Evolutionary conservation across 2,797 vertebrate genomes (phyloP).

Genomic region (Sciaenops ocellatus): DNA sequence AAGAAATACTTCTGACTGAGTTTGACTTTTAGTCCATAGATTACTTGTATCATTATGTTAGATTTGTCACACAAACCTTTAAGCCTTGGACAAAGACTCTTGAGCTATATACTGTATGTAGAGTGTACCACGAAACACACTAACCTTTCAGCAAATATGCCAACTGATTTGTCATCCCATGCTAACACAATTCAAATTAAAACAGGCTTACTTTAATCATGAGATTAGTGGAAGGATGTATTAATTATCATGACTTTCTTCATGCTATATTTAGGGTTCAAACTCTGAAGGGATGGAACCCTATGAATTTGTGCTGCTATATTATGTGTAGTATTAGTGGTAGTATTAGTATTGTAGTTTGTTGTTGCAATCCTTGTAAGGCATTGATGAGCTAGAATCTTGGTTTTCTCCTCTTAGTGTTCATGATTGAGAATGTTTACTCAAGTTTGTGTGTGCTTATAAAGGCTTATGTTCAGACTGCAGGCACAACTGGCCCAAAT

Average conservation of each 20-base stretch:
- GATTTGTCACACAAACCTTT: slow-evolving; percentile 8
- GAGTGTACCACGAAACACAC: neutral
- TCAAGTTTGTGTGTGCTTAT: neutral
- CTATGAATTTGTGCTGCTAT: too few species aligned
- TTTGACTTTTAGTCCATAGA: slow-evolving; percentile 7
- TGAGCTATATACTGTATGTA: neutral
- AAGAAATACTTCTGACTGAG: neutral
- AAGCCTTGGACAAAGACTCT: slow-evolving; percentile 6
- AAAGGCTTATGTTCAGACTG: neutral
- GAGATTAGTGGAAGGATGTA: neutral
- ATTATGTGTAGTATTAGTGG: too few species aligned
- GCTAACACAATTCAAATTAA: neutral
- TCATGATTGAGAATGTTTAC: neutral
- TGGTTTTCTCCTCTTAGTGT: neutral
- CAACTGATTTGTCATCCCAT: neutral
- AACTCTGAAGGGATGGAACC: too few species aligned
- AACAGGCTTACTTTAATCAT: neutral
- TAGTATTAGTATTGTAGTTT: neutral
- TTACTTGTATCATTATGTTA: slow-evolving; percentile 15
- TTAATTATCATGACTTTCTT: neutral
- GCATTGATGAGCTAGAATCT: neutral
- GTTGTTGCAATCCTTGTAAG: neutral
- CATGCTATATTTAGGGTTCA: neutral
- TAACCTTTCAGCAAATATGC: neutral
- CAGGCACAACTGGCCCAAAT: too few species aligned